phyloP scores from a whole-genome alignment of 2,888 invertebrate genomes.

The Platycheirus rosarum region DNA sequence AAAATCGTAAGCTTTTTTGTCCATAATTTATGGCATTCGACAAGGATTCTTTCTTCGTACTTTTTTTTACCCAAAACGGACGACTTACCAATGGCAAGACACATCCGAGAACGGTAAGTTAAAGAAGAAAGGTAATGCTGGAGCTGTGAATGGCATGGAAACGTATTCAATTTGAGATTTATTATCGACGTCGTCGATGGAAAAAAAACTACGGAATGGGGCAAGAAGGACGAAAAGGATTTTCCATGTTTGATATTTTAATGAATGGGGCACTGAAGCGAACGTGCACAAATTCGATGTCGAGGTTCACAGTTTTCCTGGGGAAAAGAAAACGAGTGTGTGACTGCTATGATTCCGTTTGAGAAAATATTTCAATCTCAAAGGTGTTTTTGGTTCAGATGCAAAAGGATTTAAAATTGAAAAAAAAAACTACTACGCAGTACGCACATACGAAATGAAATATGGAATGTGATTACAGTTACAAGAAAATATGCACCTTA shows the following conservation, averaged over 20 bases:
- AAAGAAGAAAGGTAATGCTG: not conserved
- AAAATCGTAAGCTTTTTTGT: conserved; percentile 67
- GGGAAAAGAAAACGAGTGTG: not conserved
- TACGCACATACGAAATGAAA: conserved; percentile 32
- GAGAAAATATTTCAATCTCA: conserved; percentile 37
- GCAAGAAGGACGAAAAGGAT: conserved; percentile 39
- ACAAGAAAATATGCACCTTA: conserved; percentile 42
- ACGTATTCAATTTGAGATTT: conserved; percentile 73
- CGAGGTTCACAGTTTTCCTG: not conserved
- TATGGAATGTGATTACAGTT: conserved; percentile 56
- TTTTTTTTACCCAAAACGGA: conserved; percentile 16
- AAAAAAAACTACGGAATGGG: not conserved
- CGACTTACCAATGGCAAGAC: conserved; percentile 37
- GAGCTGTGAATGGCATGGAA: conserved; percentile 50
- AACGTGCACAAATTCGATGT: conserved; percentile 32
- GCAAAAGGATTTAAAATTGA: conserved; percentile 54
- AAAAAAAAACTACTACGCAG: too few relatives aligned
- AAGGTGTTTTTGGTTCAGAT: not conserved
- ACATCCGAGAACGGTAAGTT: not conserved
- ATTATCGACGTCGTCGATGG: conserved; percentile 44
- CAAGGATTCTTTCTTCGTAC: conserved; percentile 58
- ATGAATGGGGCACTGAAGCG: conserved; percentile 55
- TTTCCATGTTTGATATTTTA: conserved; percentile 67
- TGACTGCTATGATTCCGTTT: conserved; percentile 17
- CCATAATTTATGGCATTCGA: conserved; percentile 72